These are phyloP conservation scores for Platycnemis pennipes DNA, from an alignment of 2,888 invertebrate species.

Conservation along the genomic window DNA sequence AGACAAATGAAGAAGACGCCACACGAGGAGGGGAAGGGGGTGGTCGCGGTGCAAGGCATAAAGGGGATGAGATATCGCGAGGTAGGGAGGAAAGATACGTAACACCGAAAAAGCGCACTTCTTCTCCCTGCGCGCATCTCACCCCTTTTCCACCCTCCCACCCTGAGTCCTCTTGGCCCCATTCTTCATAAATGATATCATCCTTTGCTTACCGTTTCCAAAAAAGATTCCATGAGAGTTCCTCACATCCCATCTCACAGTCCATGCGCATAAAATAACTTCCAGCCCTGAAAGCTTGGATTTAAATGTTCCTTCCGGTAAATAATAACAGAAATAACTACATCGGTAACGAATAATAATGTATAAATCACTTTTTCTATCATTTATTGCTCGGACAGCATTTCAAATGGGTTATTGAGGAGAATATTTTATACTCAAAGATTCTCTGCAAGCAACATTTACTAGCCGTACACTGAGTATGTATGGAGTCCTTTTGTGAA, in stretches of 20 bases:
- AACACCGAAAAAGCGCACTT: neutral
- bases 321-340: too few species aligned
- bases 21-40: neutral
- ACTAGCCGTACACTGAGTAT: too few species aligned
- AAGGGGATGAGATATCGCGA: conserved; percentile 7
- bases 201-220: neutral
- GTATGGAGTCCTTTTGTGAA: too few species aligned
- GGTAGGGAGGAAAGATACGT: neutral
- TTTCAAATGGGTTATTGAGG: too few species aligned
- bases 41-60: neutral
- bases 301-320: too few species aligned
- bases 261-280: neutral
- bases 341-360: too few species aligned
- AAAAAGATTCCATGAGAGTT: neutral
- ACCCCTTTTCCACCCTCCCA: neutral
- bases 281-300: neutral
- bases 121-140: neutral
- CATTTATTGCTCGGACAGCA: too few species aligned
- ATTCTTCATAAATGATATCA: neutral
- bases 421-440: too few species aligned
- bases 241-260: neutral
- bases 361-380: too few species aligned
- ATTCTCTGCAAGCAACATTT: too few species aligned
- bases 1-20: conserved; percentile 61
- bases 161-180: neutral